phyloP scores from a whole-genome alignment of 1,140 invertebrate species.

The Cydia pomonella region DNA sequence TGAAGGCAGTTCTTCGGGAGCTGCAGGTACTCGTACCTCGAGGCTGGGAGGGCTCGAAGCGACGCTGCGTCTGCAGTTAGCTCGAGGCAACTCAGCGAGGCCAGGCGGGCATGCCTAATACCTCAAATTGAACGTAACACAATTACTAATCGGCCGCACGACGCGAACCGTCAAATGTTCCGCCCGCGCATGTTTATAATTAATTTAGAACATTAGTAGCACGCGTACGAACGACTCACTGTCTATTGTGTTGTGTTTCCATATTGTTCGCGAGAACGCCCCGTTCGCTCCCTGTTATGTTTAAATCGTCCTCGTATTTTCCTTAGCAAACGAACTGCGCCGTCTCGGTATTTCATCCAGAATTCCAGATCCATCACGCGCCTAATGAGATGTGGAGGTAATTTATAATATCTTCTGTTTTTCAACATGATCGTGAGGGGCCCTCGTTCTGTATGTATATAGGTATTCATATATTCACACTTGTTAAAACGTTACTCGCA shows the following conservation, averaged over 20 bases:
- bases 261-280: conserved; percentile 51
- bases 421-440: conserved; percentile 38
- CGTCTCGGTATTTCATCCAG: conserved; percentile 33
- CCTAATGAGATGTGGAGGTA: conserved; percentile 35
- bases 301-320: conserved; percentile 61
- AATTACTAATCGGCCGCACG: conserved; percentile 58
- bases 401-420: conserved; percentile 36
- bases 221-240: conserved; percentile 54
- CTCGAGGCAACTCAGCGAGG: conserved; percentile 34
- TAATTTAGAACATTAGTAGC: conserved; percentile 71
- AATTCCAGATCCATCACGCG: conserved; percentile 30
- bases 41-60: neutral
- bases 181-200: conserved; percentile 69
- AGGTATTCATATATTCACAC: conserved; percentile 35
- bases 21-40: neutral
- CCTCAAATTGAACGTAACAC: conserved; percentile 65
- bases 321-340: conserved; percentile 39
- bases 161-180: conserved; percentile 49
- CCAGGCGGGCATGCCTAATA: conserved; percentile 45
- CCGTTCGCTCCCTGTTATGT: conserved; percentile 59
- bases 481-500: neutral
- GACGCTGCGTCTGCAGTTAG: neutral
- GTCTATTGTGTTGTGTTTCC: conserved; percentile 69
- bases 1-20: neutral
- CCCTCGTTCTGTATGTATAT: conserved; percentile 19